phyloP scores from a whole-genome alignment of 2,797 vertebrate species.

The Tapirus indicus region DNA sequence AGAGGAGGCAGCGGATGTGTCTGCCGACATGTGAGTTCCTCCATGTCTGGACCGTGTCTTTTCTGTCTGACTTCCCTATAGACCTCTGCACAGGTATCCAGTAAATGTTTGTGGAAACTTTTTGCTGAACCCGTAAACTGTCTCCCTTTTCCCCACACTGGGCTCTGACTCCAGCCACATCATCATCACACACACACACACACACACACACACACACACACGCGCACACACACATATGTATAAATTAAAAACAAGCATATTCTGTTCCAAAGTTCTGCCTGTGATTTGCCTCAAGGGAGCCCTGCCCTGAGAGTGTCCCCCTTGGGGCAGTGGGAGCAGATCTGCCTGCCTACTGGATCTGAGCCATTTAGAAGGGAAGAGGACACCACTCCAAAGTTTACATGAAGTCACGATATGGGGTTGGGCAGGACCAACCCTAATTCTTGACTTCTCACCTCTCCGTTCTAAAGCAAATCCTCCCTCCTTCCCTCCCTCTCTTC shows the following conservation, averaged over 20 bases:
- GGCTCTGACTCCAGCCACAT: neutral
- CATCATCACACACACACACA: neutral
- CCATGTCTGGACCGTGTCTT: neutral
- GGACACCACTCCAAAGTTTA: neutral
- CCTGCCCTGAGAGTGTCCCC: neutral
- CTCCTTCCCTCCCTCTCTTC: neutral
- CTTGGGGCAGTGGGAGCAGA: no score
- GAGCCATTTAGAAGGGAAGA: neutral
- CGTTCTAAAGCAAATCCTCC: neutral
- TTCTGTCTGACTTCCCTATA: neutral
- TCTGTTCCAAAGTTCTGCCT: neutral
- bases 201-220: no score
- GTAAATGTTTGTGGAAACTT: neutral
- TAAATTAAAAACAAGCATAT: neutral
- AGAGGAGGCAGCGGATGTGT: neutral
- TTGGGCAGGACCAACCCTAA: fast-evolving
- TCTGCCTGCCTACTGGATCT: neutral
- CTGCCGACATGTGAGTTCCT: neutral
- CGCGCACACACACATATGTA: neutral
- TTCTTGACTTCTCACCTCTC: neutral
- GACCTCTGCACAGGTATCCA: neutral
- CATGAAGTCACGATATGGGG: neutral
- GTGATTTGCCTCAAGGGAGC: neutral
- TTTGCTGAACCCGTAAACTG: neutral
- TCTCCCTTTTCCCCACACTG: neutral